These are phyloP conservation scores for Drosophila elegans DNA, from an alignment of 1,140 invertebrate species.

Conservation along the genomic window DNA sequence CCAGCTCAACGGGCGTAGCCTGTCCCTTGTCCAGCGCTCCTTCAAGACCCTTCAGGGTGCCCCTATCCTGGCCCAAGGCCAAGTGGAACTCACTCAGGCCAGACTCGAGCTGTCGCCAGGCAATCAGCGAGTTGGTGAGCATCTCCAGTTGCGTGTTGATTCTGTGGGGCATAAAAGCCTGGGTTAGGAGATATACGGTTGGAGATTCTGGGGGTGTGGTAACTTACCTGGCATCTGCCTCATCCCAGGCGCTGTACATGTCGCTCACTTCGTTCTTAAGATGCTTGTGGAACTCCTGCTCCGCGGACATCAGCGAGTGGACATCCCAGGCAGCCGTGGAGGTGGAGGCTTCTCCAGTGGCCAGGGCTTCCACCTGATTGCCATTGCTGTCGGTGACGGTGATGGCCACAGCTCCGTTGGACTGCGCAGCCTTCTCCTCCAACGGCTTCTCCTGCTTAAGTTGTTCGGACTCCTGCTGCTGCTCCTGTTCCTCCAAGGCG, in stretches of 20 bases:
- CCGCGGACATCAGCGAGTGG: conserved; percentile 72
- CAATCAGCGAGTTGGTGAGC: conserved; percentile 85
- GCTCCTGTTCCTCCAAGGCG: conserved; percentile 57
- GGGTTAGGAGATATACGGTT: background rate
- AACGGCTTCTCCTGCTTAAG: conserved; percentile 11
- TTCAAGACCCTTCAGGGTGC: conserved; percentile 88
- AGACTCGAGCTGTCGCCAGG: conserved; percentile 88
- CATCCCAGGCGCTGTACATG: conserved; percentile 91
- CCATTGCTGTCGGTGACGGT: conserved; percentile 76
- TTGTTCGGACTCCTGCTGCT: conserved; percentile 69
- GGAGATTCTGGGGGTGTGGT: background rate
- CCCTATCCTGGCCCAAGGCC: conserved; percentile 88
- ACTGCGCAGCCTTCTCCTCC: conserved; percentile 1
- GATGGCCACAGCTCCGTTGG: conserved; percentile 46
- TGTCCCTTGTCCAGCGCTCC: conserved; percentile 87
- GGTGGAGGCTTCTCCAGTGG: conserved; percentile 30
- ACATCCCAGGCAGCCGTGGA: conserved; percentile 78
- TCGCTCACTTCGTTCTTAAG: conserved; percentile 91
- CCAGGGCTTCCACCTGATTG: conserved; percentile 65
- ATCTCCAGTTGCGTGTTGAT: conserved; percentile 79
- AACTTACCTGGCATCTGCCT: conserved; percentile 90
- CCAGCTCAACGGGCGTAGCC: conserved; percentile 87
- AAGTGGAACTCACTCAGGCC: conserved; percentile 88
- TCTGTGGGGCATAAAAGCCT: conserved; percentile 24
- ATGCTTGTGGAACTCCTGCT: conserved; percentile 85